These are phyloP conservation scores for Metallyticus violacea DNA, from an alignment of 2,888 invertebrate genomes.

Conservation along the genomic window DNA sequence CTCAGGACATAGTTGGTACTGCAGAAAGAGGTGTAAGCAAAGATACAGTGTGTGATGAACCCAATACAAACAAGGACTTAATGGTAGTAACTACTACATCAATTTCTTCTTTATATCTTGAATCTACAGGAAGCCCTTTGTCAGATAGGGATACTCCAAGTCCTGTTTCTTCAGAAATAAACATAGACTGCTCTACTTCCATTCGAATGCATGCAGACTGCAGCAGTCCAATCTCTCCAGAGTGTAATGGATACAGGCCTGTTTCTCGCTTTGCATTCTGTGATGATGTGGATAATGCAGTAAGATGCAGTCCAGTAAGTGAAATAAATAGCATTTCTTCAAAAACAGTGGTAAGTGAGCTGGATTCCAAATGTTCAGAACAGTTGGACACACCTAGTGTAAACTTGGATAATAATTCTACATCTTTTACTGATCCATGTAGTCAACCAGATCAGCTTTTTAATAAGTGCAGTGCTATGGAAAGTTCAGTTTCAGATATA, in stretches of 20 bases:
- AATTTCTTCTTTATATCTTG: neutral
- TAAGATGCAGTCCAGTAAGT: neutral
- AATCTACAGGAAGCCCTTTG: neutral
- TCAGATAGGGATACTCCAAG: constrained; percentile 16
- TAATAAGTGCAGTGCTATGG: neutral
- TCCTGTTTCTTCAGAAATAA: constrained; percentile 27
- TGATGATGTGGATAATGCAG: neutral
- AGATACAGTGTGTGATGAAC: neutral
- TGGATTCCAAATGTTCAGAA: neutral
- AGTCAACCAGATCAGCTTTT: too few relatives aligned
- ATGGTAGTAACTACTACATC: neutral
- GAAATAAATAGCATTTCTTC: neutral
- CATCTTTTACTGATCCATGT: too few relatives aligned
- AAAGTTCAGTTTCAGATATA: neutral
- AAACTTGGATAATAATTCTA: neutral
- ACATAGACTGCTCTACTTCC: constrained; percentile 13
- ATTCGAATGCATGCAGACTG: neutral
- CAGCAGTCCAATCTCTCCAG: neutral
- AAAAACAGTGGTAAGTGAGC: too few relatives aligned
- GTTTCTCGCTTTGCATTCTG: constrained; percentile 27
- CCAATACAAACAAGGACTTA: neutral
- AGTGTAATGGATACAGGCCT: constrained; percentile 22
- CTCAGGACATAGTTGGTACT: neutral
- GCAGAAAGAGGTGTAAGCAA: neutral
- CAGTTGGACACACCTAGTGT: neutral